A percentile compares a stretch with the other conserved stretches of the same genome.
phyloP scores from a whole-genome alignment of 2,888 invertebrate species.

The Thumatha senex region DNA sequence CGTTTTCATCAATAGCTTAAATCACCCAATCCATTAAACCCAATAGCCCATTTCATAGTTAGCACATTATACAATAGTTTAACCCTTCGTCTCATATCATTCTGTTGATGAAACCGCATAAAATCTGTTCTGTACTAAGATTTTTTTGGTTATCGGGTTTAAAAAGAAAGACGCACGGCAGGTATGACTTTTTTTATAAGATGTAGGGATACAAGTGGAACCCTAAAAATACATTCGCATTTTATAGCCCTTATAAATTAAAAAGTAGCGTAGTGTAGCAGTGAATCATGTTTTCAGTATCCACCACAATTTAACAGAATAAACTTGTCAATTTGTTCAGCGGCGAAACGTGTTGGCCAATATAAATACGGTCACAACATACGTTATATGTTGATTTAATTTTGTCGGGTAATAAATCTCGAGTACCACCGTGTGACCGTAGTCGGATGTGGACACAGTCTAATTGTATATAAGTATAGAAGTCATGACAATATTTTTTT shows the following conservation, averaged over 20 bases:
- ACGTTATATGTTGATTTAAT: slow-evolving; percentile 61
- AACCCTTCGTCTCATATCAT: too few relatives aligned
- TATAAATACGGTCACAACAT: slow-evolving; percentile 46
- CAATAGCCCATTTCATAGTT: too few relatives aligned
- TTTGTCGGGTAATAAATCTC: slow-evolving; percentile 68
- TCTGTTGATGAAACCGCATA: too few relatives aligned
- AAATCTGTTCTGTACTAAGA: too few relatives aligned
- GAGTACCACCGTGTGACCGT: slow-evolving; percentile 25
- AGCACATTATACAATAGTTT: too few relatives aligned
- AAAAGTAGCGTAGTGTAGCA: slow-evolving; percentile 36
- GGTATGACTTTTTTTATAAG: too few relatives aligned
- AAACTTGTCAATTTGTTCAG: slow-evolving; percentile 60
- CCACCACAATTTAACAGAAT: slow-evolving; percentile 56
- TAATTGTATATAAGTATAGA: slow-evolving; percentile 15
- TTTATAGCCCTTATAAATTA: slow-evolving; percentile 55
- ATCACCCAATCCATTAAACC: too few relatives aligned
- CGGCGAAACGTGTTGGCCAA: slow-evolving; percentile 52
- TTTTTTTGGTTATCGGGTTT: too few relatives aligned
- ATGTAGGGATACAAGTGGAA: slow-evolving; percentile 19
- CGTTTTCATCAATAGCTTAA: too few relatives aligned
- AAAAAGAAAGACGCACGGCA: too few relatives aligned
- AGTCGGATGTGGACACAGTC: slow-evolving; percentile 30
- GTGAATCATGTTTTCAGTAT: slow-evolving; percentile 38
- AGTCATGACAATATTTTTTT: background rate
- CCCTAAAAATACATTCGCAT: slow-evolving; percentile 43